phyloP scores from a whole-genome alignment of 2,888 invertebrate species.

The Heliconius charithonia region DNA sequence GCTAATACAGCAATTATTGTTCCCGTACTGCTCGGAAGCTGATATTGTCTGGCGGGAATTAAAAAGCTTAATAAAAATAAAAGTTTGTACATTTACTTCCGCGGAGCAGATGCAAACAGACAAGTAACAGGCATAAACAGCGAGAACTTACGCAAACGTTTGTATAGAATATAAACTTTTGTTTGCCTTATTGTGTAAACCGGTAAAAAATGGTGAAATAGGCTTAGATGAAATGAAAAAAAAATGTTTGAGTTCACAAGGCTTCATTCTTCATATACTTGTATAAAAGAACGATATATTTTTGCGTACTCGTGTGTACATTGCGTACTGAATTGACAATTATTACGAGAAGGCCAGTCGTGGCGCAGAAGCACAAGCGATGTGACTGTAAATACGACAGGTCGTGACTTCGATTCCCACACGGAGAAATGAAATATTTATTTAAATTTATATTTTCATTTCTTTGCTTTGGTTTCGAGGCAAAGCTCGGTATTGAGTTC shows the following conservation, averaged over 20 bases:
- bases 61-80: slow-evolving; percentile 45
- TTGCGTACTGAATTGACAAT: neutral
- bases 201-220: slow-evolving; percentile 62
- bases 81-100: slow-evolving; percentile 41
- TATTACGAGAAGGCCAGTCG: neutral
- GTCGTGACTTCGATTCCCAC: too few relatives aligned
- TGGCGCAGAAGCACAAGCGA: neutral
- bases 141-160: slow-evolving; percentile 57
- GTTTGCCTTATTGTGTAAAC: slow-evolving; percentile 63
- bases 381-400: too few relatives aligned
- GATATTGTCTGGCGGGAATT: slow-evolving; percentile 40
- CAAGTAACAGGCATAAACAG: slow-evolving; percentile 48
- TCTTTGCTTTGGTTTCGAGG: too few relatives aligned
- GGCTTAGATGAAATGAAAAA: slow-evolving; percentile 74
- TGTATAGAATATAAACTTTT: slow-evolving; percentile 68
- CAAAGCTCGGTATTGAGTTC: too few relatives aligned
- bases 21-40: slow-evolving; percentile 30
- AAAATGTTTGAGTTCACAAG: slow-evolving; percentile 68
- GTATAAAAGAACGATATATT: too few relatives aligned
- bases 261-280: slow-evolving; percentile 44
- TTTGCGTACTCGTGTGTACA: neutral
- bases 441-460: too few relatives aligned
- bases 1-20: slow-evolving; percentile 37
- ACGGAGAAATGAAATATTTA: too few relatives aligned
- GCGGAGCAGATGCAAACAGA: slow-evolving; percentile 43